Percentiles rank a stretch among this genome's conserved stretches.
These are phyloP conservation scores for Drosophila kambysellisi DNA, from an alignment of 2,888 invertebrate species.

Conservation along the genomic window DNA sequence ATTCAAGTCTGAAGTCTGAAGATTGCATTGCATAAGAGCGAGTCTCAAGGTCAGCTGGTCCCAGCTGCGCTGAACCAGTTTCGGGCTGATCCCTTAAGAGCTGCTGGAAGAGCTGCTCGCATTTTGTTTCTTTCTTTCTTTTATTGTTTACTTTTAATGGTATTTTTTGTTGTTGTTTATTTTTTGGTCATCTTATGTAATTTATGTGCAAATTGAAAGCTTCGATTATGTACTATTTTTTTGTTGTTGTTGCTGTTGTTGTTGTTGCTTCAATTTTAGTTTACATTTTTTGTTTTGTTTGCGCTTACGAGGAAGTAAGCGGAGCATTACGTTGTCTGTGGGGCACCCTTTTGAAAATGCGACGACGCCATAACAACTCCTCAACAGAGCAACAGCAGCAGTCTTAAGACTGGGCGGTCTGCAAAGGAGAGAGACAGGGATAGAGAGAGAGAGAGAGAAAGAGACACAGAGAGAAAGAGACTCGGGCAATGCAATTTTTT, in stretches of 20 bases:
- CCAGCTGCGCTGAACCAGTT: conserved; percentile 60
- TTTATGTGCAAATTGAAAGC: conserved; percentile 80
- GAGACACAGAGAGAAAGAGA: conserved; percentile 4
- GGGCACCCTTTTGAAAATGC: conserved; percentile 65
- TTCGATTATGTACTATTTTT: conserved; percentile 42
- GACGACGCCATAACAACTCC: conserved; percentile 52
- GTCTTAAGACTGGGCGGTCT: conserved; percentile 4
- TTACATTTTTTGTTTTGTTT: conserved; percentile 17
- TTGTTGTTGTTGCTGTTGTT: conserved; percentile 1
- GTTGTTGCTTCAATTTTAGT: conserved; percentile 18
- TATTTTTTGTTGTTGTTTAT: conserved; percentile 21
- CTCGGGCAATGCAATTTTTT: conserved; percentile 44
- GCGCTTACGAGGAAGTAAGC: conserved; percentile 72
- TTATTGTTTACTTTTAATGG: conserved; percentile 36
- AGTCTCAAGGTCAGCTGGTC: conserved; percentile 74
- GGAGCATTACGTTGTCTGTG: conserved; percentile 74
- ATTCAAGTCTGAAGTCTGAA: conserved; percentile 23
- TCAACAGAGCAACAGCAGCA: conserved; percentile 35
- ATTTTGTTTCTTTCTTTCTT: conserved; percentile 7
- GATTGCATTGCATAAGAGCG: conserved; percentile 50
- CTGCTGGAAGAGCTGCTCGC: conserved; percentile 19
- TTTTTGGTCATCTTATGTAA: conserved; percentile 69
- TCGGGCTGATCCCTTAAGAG: conserved; percentile 47
- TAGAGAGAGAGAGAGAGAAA: background rate
- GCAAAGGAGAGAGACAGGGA: background rate